Base-by-base conservation (phyloP, 2,113 vertebrate species). In the Orthonyx spaldingii region DNA sequence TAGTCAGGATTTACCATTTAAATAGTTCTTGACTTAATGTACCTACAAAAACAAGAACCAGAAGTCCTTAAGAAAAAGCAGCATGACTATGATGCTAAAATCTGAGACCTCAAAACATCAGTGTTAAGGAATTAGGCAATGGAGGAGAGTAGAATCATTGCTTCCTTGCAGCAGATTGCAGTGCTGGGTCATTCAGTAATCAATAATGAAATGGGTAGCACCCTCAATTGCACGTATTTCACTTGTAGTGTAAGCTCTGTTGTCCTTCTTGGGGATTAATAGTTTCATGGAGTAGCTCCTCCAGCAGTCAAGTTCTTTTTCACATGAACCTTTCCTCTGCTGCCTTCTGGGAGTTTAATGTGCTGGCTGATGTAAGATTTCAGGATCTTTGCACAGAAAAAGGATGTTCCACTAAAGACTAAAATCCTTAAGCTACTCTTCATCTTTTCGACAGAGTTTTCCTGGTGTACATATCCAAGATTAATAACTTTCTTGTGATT, bases 371-470 rank as follows among this genome's bases (percentile, higher is more conserved):
- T 96, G 88, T 64, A 70, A 91, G 70, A 68, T 65, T 91, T 93
- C 65, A 89, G 70, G 92, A 97, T 86, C 78, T 97, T 93, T 92
- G 91, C 96, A 93, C 91, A 96, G 96, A 93, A 97, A 96, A 98
- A 98, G 96, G 97, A 98, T 98, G 97, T 90, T 86, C 23, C 66
- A 90, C 87, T 84, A 80, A 93, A 72, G 85, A 94, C 84, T 97
- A 77, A 93, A 98, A 98, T 98, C 97, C 97, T 97, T 95, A 86
- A 95, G 94, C 95, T 97, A 95, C 95, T 98, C 94, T 98, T 98
- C 98, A 95, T 97, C 96, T 98, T 98, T 98, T 97, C 97, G 95
- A 97, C 91, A 97, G 95, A 96, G 93, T 98, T 98, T 98, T 97
- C 84, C 97, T 97, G 96, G 94, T 96, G 81, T 96, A 86, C 96